These are phyloP conservation scores for Euphonia xanthogaster DNA, from an alignment of 2,797 vertebrate species.

Conservation along the genomic window DNA sequence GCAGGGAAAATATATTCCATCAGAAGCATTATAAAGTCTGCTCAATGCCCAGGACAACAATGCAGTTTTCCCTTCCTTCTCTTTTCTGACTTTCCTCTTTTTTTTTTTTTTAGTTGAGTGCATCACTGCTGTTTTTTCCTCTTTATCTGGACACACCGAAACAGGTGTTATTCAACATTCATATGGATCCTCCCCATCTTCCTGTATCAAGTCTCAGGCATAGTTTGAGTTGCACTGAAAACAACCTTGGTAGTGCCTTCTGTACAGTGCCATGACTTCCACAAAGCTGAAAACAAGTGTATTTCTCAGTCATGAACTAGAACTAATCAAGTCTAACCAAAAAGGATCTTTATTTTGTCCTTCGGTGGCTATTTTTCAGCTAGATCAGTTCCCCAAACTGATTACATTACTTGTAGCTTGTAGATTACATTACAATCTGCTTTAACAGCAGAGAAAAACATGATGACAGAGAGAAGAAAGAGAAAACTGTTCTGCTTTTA, in stretches of 20 bases:
- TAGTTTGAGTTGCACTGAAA: background rate
- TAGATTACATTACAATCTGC: background rate
- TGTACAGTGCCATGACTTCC: accelerated
- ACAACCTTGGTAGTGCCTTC: background rate
- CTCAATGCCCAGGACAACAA: background rate
- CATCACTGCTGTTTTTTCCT: background rate
- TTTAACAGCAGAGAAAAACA: background rate
- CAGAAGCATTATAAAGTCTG: background rate
- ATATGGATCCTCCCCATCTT: background rate
- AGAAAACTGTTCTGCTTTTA: background rate
- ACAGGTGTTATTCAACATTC: background rate
- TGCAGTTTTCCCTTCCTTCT: background rate
- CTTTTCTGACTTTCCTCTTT: background rate
- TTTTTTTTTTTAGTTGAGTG: background rate
- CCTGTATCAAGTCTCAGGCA: background rate
- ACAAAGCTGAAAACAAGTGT: background rate
- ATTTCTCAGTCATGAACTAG: background rate
- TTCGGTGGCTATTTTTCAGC: background rate
- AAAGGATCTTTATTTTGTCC: background rate
- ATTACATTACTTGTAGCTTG: background rate
- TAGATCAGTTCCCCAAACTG: background rate
- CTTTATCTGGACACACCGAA: background rate
- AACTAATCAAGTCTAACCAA: background rate
- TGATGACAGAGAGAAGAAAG: background rate
- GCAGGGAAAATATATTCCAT: background rate